Percentiles rank a stretch among this genome's conserved stretches.
These are phyloP conservation scores for Aphis gossypii DNA, from an alignment of 1,140 invertebrate species.

Conservation along the genomic window DNA sequence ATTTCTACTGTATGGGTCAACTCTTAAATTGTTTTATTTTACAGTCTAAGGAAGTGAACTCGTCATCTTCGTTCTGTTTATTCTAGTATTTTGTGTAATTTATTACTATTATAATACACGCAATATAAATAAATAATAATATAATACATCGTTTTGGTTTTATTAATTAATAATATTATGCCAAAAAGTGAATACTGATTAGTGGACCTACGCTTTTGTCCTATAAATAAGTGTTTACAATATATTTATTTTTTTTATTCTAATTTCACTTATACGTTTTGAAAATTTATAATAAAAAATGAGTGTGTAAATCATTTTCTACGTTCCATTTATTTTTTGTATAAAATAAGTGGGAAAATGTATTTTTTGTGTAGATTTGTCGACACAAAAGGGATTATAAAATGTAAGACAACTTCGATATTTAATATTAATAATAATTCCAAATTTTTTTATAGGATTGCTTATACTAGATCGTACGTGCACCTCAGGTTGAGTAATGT, in stretches of 20 bases:
- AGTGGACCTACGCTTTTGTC: neutral
- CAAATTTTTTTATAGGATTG: too few relatives aligned
- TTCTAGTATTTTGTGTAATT: neutral
- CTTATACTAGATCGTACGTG: neutral
- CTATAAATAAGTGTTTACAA: neutral
- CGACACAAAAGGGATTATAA: neutral
- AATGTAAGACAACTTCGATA: neutral
- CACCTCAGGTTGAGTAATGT: neutral
- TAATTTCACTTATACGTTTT: neutral
- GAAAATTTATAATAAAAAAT: neutral
- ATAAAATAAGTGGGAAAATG: neutral
- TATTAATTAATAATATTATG: slow-evolving; percentile 10
- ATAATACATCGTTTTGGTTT: neutral
- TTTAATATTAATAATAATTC: neutral
- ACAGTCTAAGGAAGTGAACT: neutral
- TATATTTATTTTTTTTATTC: neutral
- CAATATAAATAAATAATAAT: neutral
- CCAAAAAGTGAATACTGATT: neutral
- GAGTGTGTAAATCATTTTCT: neutral
- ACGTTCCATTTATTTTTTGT: too few relatives aligned
- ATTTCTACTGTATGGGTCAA: neutral
- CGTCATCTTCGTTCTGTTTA: neutral
- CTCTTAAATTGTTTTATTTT: neutral
- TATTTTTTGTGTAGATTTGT: neutral
- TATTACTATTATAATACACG: neutral